Conservation (phyloP, 2,888 invertebrate species). For the Drosophila basisetae region DNA sequence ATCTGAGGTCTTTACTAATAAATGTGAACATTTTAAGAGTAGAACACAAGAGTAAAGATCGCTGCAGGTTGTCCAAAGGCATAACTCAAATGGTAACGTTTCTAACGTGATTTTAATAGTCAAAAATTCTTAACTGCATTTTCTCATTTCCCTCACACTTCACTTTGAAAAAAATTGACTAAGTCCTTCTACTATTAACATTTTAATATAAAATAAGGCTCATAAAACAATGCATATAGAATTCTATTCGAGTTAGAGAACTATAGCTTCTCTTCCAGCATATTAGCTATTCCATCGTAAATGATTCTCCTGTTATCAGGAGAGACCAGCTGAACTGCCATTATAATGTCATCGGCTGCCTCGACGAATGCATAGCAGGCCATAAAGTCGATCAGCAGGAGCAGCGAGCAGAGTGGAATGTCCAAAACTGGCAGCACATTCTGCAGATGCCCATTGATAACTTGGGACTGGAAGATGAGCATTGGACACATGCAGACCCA, state of each 20-base stretch:
- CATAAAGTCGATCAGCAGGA: conserved; percentile 57
- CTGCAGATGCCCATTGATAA: conserved; percentile 48
- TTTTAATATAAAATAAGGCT: neutral
- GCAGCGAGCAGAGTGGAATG: conserved; percentile 49
- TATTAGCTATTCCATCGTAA: neutral
- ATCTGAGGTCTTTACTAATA: neutral
- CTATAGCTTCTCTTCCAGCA: neutral
- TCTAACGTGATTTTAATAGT: neutral
- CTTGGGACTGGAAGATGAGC: conserved; percentile 54
- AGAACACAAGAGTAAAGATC: neutral
- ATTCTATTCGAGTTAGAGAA: too few relatives aligned
- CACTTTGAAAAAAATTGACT: neutral
- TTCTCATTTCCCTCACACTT: neutral
- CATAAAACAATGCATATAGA: neutral
- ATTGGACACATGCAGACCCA: conserved; percentile 40
- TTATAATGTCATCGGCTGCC: conserved; percentile 7
- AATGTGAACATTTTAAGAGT: neutral
- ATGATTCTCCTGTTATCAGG: neutral
- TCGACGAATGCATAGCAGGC: conserved; percentile 31
- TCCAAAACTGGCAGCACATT: conserved; percentile 35
- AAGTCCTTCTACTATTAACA: neutral
- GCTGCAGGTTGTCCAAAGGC: neutral
- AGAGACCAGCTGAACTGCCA: neutral
- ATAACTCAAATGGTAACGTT: neutral
- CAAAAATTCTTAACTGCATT: too few relatives aligned